These are phyloP conservation scores for Camelus bactrianus DNA, from an alignment of 2,113 vertebrate species.

Conservation along the genomic window DNA sequence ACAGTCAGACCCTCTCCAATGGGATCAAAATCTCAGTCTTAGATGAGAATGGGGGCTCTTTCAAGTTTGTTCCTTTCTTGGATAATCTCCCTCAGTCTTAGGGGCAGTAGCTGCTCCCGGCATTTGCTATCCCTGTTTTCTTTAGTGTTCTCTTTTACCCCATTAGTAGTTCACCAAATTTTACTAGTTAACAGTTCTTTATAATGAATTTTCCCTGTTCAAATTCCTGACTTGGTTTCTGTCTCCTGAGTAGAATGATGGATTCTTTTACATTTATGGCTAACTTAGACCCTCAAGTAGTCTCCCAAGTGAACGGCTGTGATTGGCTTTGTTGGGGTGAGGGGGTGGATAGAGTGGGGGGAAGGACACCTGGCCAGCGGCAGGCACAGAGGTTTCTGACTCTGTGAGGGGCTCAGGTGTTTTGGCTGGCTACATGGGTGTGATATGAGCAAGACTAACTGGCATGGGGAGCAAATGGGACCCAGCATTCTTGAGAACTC, in stretches of 20 bases:
- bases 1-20: neutral
- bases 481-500: neutral
- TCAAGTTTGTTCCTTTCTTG: neutral
- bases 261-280: neutral
- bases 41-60: neutral
- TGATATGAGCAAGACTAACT: neutral
- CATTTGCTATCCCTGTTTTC: conserved; percentile 1
- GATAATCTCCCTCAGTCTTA: neutral
- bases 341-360: neutral
- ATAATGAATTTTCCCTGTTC: neutral
- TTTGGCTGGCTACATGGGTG: neutral
- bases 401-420: neutral
- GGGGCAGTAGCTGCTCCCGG: neutral
- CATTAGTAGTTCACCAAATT: neutral
- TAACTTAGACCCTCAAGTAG: neutral
- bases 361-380: neutral
- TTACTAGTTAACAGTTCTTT: conserved; percentile 8
- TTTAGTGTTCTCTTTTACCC: neutral
- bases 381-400: neutral
- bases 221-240: conserved; percentile 20
- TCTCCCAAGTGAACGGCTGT: neutral
- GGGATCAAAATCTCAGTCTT: neutral
- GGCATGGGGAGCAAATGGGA: neutral
- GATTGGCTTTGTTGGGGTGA: neutral
- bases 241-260: conserved; percentile 20